Base-by-base conservation (phyloP, 92 coral and sea anemone species). In the Scolanthus callimorphus region DNA sequence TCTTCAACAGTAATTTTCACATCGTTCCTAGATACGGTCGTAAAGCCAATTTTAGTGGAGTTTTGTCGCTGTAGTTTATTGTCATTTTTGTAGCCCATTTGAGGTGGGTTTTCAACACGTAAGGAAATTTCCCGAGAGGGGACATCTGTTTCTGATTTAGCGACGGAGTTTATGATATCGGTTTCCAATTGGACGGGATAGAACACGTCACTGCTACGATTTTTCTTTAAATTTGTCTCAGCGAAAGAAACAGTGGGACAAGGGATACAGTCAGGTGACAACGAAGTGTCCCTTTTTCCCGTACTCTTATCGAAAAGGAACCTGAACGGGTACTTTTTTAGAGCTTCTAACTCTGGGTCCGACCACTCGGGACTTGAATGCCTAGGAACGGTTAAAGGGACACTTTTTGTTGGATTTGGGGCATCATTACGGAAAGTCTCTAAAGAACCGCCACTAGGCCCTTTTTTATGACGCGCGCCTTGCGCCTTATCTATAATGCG, bases 1-100 rank as follows among this genome's bases (percentile, higher is more conserved):
- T 65, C 71, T 21, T 19, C 49, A 28, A 65, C 48, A 15, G 71
- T 50, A 17, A 65, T 52, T 19, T 49, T 31, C 10, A 39, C 20
- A 39, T 50, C 52, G 22, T 46, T 4, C 8, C 22, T 11, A 46
- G 11, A 4, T 4, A 21, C 4, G 11, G 52, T 6, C 17, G 8
- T 19, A 4, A 46, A 4, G 22, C 52, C 52, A 4, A 46, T 46
- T 20, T 9, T 46, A 9, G 52, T 46, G 19, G 41, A 34, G 41
- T 6, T 6, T 34, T 34, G 6, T 15, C 15, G 41, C 8, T 15
- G 6, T 6, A 34, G 41, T 34, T 15, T 6, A 34, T 34, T 34
- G 15, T 34, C 41, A 6, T 6, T 6, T 15, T 6, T 34, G 15
- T 34, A 34, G 15, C 6, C 6, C 6, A 34, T 34, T 6, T 6